Base-by-base conservation (phyloP, 2,113 vertebrate genomes). In the Scolopax mira region DNA sequence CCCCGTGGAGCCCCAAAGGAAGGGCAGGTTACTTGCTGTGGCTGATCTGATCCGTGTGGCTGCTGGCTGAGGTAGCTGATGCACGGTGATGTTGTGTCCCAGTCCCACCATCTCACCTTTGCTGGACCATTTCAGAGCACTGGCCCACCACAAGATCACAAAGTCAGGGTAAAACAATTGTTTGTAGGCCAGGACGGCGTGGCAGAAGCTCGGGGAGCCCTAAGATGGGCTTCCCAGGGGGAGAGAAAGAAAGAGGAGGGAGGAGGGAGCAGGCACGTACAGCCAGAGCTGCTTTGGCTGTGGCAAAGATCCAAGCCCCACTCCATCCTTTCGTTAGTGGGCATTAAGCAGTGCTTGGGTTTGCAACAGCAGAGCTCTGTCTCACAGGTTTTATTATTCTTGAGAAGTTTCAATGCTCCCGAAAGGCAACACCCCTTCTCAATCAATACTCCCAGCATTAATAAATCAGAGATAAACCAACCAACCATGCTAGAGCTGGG, bases 271-370 rank as follows among this genome's bases (percentile, higher is more conserved):
- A 65, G 39, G 30, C 51, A 31, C 6, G 1, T 3, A 31, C 6
- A 44, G 35, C 30, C 11, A 27, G 30, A 48, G 49, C 37, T 0
- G 4, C 55, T 64, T 10, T 37, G 67, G 69, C 51, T 22, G 7
- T 2, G 28, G 72, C 11, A 0, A 69, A 51, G 60, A 73, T 62
- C 54, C 78, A 31, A 51, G 54, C 33, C 37, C 10, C 2, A 1
- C 7, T 18, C 11, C 27, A n/a, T 46, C 2, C 0, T 42, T 62
- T 44, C 1, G 0, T 31, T 33, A 41, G 66, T 1, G 22, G 79
- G 65, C 58, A 31, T 24, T 30, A 37, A 71, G 58, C 4, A 0
- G 52, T 48, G 22, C 46, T 55, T 33, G 18, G 46, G 64, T 44
- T 42, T 51, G 57, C 57, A 49, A 37, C 78, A 46, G 51, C 44